A percentile compares a stretch with the other conserved stretches of the same genome.
These are phyloP conservation scores for Pomatorhinus ruficollis DNA, from an alignment of 2,113 vertebrate species.

Conservation along the genomic window DNA sequence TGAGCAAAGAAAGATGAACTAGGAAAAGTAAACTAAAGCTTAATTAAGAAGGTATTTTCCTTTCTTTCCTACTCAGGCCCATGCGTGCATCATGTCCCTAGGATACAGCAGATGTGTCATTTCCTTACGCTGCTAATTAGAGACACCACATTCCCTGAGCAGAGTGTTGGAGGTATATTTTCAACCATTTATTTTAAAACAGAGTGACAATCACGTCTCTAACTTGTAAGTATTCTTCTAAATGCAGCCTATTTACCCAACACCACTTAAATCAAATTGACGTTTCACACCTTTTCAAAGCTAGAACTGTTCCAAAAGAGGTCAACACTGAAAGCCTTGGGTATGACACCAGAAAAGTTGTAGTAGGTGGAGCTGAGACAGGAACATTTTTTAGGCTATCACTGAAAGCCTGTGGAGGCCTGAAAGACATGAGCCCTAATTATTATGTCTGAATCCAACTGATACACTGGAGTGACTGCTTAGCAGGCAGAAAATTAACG, in stretches of 20 bases:
- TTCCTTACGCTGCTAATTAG: slow-evolving; percentile 69
- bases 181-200: slow-evolving; percentile 57
- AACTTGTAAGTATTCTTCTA: slow-evolving; percentile 38
- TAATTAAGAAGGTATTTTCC: slow-evolving; percentile 23
- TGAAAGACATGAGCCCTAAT: neutral
- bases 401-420: neutral
- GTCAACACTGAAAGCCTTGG: neutral
- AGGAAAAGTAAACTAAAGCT: slow-evolving; percentile 42
- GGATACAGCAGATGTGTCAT: slow-evolving; percentile 35
- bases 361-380: neutral
- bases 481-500: neutral
- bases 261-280: slow-evolving; percentile 26
- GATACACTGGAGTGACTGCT: neutral
- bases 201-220: slow-evolving; percentile 28
- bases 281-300: slow-evolving; percentile 54
- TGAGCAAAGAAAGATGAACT: slow-evolving; percentile 42
- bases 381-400: neutral
- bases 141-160: slow-evolving; percentile 44
- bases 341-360: neutral
- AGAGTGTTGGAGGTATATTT: neutral
- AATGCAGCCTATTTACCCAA: slow-evolving; percentile 50
- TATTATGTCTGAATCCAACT: neutral
- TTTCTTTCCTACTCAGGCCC: slow-evolving; percentile 8
- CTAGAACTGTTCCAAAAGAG: neutral
- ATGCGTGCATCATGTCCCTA: slow-evolving; percentile 19